phyloP scores from a whole-genome alignment of 1,140 invertebrate species.

The Orius insidiosus region DNA sequence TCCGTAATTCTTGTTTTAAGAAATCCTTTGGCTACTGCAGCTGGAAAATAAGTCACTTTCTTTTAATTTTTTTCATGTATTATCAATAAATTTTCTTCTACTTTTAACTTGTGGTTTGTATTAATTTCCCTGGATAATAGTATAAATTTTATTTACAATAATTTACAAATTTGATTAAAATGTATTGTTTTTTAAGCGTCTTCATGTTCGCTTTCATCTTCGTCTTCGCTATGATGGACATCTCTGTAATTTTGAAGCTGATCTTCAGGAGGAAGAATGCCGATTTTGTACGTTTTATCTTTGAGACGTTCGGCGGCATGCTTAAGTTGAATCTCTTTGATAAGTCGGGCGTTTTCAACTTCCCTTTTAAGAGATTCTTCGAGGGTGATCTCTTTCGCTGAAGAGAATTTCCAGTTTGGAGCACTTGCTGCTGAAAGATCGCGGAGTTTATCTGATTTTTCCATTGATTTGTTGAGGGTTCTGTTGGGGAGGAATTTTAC shows the following conservation, averaged over 20 bases:
- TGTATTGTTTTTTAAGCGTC: too few species aligned
- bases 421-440: constrained; percentile 50
- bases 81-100: neutral
- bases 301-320: constrained; percentile 28
- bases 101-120: too few species aligned
- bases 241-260: too few species aligned
- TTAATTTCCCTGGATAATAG: too few species aligned
- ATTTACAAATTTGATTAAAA: too few species aligned
- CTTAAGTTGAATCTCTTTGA: constrained; percentile 30
- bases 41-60: constrained; percentile 38
- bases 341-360: constrained; percentile 26
- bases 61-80: neutral
- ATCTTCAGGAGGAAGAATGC: too few species aligned
- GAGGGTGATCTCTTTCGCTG: constrained; percentile 33
- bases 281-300: neutral
- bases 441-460: constrained; percentile 41
- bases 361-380: constrained; percentile 39
- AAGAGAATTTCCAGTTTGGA: constrained; percentile 30
- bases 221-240: too few species aligned
- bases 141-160: too few species aligned
- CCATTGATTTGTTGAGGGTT: constrained; percentile 40
- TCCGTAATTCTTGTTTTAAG: constrained; percentile 94
- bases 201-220: too few species aligned
- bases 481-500: constrained; percentile 42
- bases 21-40: constrained; percentile 76